Conservation (phyloP, 2,113 vertebrate genomes). For the Eurystomus gularis region DNA sequence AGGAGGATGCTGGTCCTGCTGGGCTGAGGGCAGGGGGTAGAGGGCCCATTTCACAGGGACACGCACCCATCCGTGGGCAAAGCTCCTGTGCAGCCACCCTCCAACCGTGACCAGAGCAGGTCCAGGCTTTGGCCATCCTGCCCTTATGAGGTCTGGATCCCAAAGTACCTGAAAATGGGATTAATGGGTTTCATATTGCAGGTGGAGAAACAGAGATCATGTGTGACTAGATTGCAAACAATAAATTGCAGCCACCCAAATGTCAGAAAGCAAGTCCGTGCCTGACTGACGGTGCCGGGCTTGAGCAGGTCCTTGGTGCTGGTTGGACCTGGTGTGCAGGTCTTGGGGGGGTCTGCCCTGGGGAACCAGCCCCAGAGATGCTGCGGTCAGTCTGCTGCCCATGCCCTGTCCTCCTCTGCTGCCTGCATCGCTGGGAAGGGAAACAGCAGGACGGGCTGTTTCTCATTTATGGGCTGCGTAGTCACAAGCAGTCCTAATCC, state of each 20-base stretch:
- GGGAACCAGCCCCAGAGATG: rapidly evolving
- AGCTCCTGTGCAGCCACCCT: not conserved
- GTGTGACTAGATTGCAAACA: not conserved
- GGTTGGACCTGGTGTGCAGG: rapidly evolving
- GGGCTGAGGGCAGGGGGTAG: not conserved
- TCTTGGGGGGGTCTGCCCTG: not conserved
- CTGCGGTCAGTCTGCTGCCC: not conserved
- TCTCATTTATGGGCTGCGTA: not conserved
- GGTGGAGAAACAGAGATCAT: not conserved
- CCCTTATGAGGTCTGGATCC: not conserved
- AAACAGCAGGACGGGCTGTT: not conserved
- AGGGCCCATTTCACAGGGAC: not conserved
- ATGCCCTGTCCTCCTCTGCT: not conserved
- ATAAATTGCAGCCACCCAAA: not conserved
- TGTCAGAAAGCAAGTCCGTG: not conserved
- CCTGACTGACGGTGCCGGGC: rapidly evolving
- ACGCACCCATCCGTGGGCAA: not conserved
- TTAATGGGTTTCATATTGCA: not conserved
- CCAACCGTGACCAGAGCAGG: not conserved
- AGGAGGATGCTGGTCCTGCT: not conserved
- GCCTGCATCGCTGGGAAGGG: rapidly evolving
- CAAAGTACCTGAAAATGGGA: rapidly evolving
- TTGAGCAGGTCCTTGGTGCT: not conserved
- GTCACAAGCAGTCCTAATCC: not conserved
- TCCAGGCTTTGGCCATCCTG: not conserved